Conservation (phyloP, 2,797 vertebrate genomes). For the Myiotriccus ornatus region DNA sequence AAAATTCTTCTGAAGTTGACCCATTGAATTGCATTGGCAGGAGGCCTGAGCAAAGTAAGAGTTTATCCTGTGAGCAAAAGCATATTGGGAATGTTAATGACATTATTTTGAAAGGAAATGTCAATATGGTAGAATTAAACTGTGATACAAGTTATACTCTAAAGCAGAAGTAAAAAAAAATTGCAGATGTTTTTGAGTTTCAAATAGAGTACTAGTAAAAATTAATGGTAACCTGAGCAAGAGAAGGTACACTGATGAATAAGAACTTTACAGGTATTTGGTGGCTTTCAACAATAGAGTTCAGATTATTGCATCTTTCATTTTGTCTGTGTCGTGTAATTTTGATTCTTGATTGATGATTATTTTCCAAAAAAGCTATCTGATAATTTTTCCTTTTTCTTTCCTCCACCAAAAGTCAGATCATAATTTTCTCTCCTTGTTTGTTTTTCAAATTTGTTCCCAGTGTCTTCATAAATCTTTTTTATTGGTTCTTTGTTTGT, state of each 20-base stretch:
- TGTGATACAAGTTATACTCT: background rate
- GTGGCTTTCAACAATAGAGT: background rate
- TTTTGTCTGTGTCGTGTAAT: background rate
- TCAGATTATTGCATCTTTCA: background rate
- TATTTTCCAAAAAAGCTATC: background rate
- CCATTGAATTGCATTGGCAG: background rate
- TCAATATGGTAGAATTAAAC: background rate
- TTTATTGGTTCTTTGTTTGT: background rate
- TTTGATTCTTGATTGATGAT: background rate
- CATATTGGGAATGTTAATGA: background rate
- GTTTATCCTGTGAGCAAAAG: background rate
- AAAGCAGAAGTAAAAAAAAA: background rate
- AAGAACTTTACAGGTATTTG: background rate
- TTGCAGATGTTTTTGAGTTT: background rate
- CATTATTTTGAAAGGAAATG: background rate
- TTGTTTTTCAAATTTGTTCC: background rate
- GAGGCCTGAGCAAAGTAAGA: background rate
- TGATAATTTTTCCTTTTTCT: background rate
- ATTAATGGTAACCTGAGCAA: background rate
- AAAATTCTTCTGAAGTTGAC: background rate
- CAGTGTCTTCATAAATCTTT: background rate
- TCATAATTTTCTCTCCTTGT: background rate
- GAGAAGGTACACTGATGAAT: background rate
- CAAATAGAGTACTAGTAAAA: background rate
- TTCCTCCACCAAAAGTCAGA: background rate